phyloP scores from a whole-genome alignment of 2,888 invertebrate species.

The Linnaemya vulpina region DNA sequence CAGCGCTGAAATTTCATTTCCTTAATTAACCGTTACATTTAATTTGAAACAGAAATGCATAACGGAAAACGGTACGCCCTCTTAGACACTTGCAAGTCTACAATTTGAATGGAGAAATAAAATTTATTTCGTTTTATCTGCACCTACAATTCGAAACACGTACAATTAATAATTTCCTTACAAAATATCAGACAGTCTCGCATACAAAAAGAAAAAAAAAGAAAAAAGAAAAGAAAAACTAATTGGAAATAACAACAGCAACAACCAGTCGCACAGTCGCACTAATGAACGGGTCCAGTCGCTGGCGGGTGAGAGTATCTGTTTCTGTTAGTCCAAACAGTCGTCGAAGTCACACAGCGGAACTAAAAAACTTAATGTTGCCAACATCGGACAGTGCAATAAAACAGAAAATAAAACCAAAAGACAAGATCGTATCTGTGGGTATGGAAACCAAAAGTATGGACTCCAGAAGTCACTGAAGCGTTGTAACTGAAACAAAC shows the following conservation, averaged over 20 bases:
- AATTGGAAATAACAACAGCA: slow-evolving; percentile 13
- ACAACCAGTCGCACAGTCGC: slow-evolving; percentile 12
- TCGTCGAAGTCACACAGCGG: slow-evolving; percentile 70
- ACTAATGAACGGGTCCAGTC: slow-evolving; percentile 61
- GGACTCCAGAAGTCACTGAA: slow-evolving; percentile 65
- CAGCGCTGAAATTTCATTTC: slow-evolving; percentile 33
- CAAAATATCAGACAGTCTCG: slow-evolving; percentile 59
- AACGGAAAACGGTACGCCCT: slow-evolving; percentile 57
- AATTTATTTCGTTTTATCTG: slow-evolving; percentile 12
- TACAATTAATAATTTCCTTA: slow-evolving; percentile 62
- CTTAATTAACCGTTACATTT: slow-evolving; percentile 47
- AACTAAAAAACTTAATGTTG: slow-evolving; percentile 73
- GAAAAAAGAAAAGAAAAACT: slow-evolving; percentile 5
- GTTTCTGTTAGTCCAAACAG: slow-evolving; percentile 34
- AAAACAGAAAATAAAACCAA: slow-evolving; percentile 30
- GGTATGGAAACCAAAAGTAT: slow-evolving; percentile 66
- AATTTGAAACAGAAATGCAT: slow-evolving; percentile 27
- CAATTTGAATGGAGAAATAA: slow-evolving; percentile 12
- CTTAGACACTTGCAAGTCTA: slow-evolving; percentile 46
- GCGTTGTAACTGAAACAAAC: slow-evolving; percentile 62
- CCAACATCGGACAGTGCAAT: slow-evolving; percentile 26
- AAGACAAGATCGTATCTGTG: slow-evolving; percentile 65
- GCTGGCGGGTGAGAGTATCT: slow-evolving; percentile 50
- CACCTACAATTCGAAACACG: slow-evolving; percentile 9
- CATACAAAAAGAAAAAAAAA: too few relatives aligned